Base-by-base conservation (phyloP, 2,113 vertebrate species). In the Lagenorhynchus albirostris region DNA sequence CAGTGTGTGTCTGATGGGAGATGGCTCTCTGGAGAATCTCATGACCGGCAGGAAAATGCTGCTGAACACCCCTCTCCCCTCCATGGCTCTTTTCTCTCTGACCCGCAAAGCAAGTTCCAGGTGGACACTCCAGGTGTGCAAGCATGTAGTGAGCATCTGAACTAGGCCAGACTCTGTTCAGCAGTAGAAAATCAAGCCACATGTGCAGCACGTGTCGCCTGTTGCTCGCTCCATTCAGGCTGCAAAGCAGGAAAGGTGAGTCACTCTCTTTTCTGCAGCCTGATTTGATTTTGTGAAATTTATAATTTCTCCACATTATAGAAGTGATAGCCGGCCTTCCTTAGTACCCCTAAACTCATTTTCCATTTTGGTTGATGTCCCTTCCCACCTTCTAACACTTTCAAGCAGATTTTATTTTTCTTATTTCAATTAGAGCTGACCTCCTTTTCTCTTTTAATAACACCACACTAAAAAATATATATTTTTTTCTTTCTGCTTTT, bases 381-480 rank as follows among this genome's bases (percentile, higher is more conserved):
- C 18, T 85, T 91, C 53, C 41, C 20, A 4, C 12, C 10, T 84
- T 89, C 50, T 26, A 53, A 96, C 15, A 17, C 58, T 94, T 85
- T 83, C 65, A 67, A 89, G 91, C 12, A 73, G 36, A 60, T 68
- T 60, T 88, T 12, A 29, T 36, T 95, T 96, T 62, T 79, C 13
- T 70, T 62, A 20, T 89, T 96, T 97, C 33, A 58, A 14, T 94
- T 70, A 83, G 25, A 94, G 3, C 29, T 33, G 17, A 50, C 31
- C 33, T 86, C 41, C 53, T 89, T 76, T 87, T 95, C 47, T 76
- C 55, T 93, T 93, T 67, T 84, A 90, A 71, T 77, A 38, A 26
- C 50, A 80, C 25, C 71, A 74, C 50, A 77, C 23, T 12, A 80
- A 53, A 68, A 50, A 36, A 18, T 10, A 23, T 20, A 18, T 5